Base-by-base conservation (phyloP, 1,140 invertebrate species). In the Tachypleus tridentatus region DNA sequence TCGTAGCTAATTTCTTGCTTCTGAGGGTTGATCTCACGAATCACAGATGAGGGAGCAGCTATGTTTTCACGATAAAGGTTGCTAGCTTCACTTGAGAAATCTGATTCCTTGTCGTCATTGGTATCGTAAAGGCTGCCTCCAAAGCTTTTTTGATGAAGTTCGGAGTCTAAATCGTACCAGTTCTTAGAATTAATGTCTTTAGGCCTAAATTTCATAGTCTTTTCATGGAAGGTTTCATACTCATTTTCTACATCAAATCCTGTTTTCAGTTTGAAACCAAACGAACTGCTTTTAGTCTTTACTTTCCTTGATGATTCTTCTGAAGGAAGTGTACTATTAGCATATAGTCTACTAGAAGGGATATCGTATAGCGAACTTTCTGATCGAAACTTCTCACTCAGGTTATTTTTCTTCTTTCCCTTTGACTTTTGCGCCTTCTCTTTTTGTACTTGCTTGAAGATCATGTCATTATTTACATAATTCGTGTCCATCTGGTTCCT, bases 1-100 rank as follows among this genome's bases (percentile, higher is more conserved):
- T 69, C 68, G 10, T 69, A 69, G 53, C 62, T 64, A 47, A 66
- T 66, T 60, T 66, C 68, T 60, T 63, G 60, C n/a, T 69, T 69
- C 57, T 69, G 66, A 49, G 66, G 64, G 49, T 69, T 61, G 10
- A 66, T 58, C 60, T 67, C 68, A 49, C 65, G 49, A 51, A 69
- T 67, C 4, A 69, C 68, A 0, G 68, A 69, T 3, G 57, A 62
- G n/a, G 68, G 61, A 62, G 61, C 47, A 5, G 61, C 49, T 62
- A 10, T 9, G n/a, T 57, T 49, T 10, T 49, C 49, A 10, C 9
- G 49, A 5, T 53, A 47, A 11, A 54, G 48, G 47, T 50, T 60
- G 58, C 49, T 48, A 60, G 29, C 29, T 8, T 8, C 7, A 50
- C 47, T 47, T 9, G 58, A 60, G 8, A 50, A 47, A 10, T 50